Evolutionary conservation across 2,113 vertebrate genomes (phyloP), one percentile per base, ranked within the genome.

Genomic region (Ameiurus melas): DNA sequence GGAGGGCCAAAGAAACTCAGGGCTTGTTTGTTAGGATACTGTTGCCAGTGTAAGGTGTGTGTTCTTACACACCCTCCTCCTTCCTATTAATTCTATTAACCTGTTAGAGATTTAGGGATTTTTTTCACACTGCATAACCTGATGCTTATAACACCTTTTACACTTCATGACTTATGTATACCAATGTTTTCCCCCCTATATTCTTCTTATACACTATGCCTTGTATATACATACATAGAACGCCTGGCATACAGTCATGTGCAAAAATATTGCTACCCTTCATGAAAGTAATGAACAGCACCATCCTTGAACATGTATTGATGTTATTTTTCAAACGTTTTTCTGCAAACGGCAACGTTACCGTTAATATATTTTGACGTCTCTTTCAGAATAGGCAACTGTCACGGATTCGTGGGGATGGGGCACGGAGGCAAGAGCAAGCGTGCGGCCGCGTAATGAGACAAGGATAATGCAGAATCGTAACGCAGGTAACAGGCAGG

Each of bases 1-100:
- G 73, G 58, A 70, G 60, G 58, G 60, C 73, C 22, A 70, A 17
- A 22, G 30, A 64, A 85, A 66, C 47, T 36, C 19, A 51, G 53
- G n/a, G 22, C 70, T 83, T 66, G 78, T 64, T 75, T 79, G 58
- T 62, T 85, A 53, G 78, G 47, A 78, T 80, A 80, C 60, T 55
- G 33, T 39, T 81, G 55, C 36, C 77, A 80, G 3, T 14, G 75
- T n/a, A 13, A 51, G 75, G 0, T 27, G 43, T 51, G 12, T 30
- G 7, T 20, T 20, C n/a, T 19, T 10, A 36, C 16, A 33, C 25
- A n/a, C 2, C 5, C 25, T 79, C 27, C 10, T 5, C 22, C 27
- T 79, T 79, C 33, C 27, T 53, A n/a, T 53, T 17, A 78, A n/a
- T 78, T 78, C 75, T 17, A 14, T 51, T n/a, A 36, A 6, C 68